phyloP scores from a whole-genome alignment of 2,113 vertebrate species.

The Tor tambroides region DNA sequence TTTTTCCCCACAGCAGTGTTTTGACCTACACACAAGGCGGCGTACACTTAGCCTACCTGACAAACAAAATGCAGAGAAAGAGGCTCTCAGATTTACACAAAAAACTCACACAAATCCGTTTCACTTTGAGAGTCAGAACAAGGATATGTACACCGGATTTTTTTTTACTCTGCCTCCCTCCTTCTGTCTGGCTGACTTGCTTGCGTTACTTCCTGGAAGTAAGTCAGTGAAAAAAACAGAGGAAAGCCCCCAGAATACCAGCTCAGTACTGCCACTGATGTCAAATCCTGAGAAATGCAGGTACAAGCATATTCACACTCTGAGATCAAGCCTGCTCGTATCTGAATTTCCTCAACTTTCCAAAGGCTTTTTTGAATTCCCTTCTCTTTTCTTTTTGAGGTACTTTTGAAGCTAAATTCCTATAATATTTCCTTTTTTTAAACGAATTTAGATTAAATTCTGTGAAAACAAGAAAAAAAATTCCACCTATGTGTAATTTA shows the following conservation, averaged over 20 bases:
- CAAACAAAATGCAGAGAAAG: conserved; percentile 45
- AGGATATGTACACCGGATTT: conserved; percentile 18
- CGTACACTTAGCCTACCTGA: conserved; percentile 12
- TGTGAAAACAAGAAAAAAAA: conserved; percentile 13
- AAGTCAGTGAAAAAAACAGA: conserved; percentile 62
- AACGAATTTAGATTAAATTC: neutral
- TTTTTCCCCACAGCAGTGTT: conserved; percentile 28
- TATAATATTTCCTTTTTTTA: neutral
- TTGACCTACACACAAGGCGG: conserved; percentile 13
- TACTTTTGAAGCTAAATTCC: conserved; percentile 41
- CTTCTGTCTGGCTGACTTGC: conserved; percentile 39
- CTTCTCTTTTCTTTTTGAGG: conserved; percentile 32
- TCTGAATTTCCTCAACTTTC: conserved; percentile 41
- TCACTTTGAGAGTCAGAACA: conserved; percentile 51
- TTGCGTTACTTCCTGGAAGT: conserved; percentile 80
- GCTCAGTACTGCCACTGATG: conserved; percentile 57
- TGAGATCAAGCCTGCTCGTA: neutral
- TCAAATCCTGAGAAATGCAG: conserved; percentile 47
- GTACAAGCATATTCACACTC: neutral
- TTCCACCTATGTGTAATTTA: conserved; percentile 36
- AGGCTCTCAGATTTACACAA: conserved; percentile 9
- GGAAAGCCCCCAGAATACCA: conserved; percentile 83
- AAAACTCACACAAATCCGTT: conserved; percentile 8
- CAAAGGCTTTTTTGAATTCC: conserved; percentile 27
- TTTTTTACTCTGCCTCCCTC: conserved; percentile 28